Evolutionary conservation across 2,797 vertebrate genomes (phyloP), one percentile per base, ranked within the genome.

Genomic region (Pseudochirops cupreus): DNA sequence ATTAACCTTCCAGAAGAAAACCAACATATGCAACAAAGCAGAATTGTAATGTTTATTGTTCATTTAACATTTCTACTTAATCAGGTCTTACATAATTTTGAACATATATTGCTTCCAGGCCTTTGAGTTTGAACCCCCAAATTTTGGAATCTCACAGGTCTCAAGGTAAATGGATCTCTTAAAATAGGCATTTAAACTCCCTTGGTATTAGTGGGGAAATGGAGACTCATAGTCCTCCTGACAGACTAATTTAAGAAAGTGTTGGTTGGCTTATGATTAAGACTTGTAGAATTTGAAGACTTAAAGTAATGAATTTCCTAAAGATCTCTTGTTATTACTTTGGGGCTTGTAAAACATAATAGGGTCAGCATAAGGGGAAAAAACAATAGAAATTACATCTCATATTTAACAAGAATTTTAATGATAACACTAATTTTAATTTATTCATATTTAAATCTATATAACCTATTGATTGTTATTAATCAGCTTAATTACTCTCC

Each of bases 381-480:
- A 46, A 74, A 5, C n/a, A n/a, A 21, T 82, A 39, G n/a, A 82
- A 82, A 57, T 50, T 91, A 89, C 31, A 91, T 9, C 31, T 97
- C 31, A 31, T 92, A 90, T 39, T 95, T 94, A 92, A 90, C 67
- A 12, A 94, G 89, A 90, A 89, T 28, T 59, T 11, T 89, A 87
- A 87, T 87, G 74, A 93, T 87, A 52, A 59, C 0, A 6, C 18
- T 14, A 46, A 46, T 87, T 87, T 91, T 33, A 94, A 62, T 16
- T 31, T 29, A 92, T 59, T 92, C 95, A 74, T 93, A 28, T 29
- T 94, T 74, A 95, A 95, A 94, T 91, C 4, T 58, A 28, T n/a
- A 1, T 91, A 46, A 13, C 1, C 33, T 92, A 90, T 94, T 4
- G 21, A 46, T 82, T 46, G 67, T 82, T 46, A 24, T 82, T 93